phyloP scores from a whole-genome alignment of 2,113 vertebrate species.

The Callopanchax toddi region DNA sequence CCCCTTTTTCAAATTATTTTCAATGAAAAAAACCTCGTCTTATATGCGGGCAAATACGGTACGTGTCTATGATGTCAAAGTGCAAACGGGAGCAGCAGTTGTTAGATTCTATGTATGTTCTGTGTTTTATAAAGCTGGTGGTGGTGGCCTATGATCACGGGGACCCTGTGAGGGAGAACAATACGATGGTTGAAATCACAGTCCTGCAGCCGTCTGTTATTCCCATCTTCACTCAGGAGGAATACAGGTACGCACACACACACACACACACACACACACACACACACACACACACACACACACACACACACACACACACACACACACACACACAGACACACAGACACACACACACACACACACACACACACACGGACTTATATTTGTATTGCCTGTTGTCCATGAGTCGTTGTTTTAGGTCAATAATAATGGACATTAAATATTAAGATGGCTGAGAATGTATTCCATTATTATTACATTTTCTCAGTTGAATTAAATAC shows the following conservation, averaged over 20 bases:
- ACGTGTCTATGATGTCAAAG: too few relatives aligned
- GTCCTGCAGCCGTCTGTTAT: conserved; percentile 96
- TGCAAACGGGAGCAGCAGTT: neutral
- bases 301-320: conserved; percentile 5
- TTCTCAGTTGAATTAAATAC: conserved; percentile 5
- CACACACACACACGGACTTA: too few relatives aligned
- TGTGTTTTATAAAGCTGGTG: conserved; percentile 80
- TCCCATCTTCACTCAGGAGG: conserved; percentile 92
- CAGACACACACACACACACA: too few relatives aligned
- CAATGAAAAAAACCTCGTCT: too few relatives aligned
- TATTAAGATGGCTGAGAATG: neutral
- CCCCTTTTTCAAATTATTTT: too few relatives aligned
- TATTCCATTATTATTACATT: neutral
- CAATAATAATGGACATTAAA: conserved; percentile 8
- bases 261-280: conserved; percentile 5
- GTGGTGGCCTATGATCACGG: conserved; percentile 94
- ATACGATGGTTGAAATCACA: conserved; percentile 86
- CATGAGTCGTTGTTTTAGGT: conserved; percentile 5
- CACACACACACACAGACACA: neutral
- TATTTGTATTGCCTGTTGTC: too few relatives aligned
- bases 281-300: conserved; percentile 25
- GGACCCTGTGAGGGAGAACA: conserved; percentile 88
- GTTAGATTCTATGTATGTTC: neutral
- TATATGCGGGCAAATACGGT: too few relatives aligned
- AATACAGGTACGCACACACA: conserved; percentile 86